These are phyloP conservation scores for Drymonia ruficornis DNA, from an alignment of 2,888 invertebrate species.

Conservation along the genomic window DNA sequence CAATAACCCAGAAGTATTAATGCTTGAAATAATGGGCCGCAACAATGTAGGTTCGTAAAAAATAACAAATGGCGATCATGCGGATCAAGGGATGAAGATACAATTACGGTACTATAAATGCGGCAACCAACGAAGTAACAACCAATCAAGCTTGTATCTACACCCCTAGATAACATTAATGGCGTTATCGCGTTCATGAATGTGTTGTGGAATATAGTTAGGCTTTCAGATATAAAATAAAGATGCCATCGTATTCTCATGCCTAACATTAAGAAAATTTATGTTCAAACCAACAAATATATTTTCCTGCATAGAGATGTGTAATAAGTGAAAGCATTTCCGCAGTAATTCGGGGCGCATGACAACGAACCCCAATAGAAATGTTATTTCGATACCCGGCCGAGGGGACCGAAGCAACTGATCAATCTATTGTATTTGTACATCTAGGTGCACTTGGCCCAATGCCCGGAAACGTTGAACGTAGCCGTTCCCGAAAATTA, in stretches of 20 bases:
- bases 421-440: slow-evolving; percentile 5
- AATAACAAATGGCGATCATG: background rate
- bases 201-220: too few species aligned
- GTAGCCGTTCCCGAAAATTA: slow-evolving; percentile 4
- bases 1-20: background rate
- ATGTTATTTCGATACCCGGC: slow-evolving; percentile 5
- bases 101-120: background rate
- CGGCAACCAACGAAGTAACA: background rate
- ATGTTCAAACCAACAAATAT: too few species aligned
- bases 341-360: slow-evolving; percentile 2
- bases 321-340: background rate
- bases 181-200: too few species aligned
- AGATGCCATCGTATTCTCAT: too few species aligned
- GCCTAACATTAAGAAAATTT: too few species aligned
- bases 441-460: slow-evolving; percentile 14
- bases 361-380: slow-evolving; percentile 1
- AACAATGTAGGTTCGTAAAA: background rate
- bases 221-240: too few species aligned
- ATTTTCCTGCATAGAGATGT: too few species aligned
- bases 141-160: background rate
- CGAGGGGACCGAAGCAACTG: slow-evolving; percentile 3
- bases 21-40: background rate
- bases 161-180: background rate
- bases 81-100: background rate
- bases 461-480: slow-evolving; percentile 11